Conservation (phyloP, 2,888 invertebrate species). For the Tinea semifulvella region DNA sequence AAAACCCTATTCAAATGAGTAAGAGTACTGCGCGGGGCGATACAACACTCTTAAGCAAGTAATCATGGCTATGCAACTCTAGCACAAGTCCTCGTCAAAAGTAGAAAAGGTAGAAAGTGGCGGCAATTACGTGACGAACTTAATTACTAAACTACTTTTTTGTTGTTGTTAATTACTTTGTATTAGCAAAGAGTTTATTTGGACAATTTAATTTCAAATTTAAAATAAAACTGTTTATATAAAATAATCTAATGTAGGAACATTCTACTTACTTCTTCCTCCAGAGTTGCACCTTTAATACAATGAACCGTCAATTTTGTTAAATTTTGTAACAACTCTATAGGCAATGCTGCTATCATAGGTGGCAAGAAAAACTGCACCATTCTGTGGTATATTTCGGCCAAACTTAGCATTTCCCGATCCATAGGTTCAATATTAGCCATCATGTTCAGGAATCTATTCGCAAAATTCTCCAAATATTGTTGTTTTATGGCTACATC, state of each 20-base stretch:
- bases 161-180: too few species aligned
- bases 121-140: too few species aligned
- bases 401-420: conserved; percentile 52
- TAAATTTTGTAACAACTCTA: conserved; percentile 49
- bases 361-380: conserved; percentile 52
- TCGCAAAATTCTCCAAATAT: conserved; percentile 55
- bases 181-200: too few species aligned
- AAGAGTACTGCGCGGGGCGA: too few species aligned
- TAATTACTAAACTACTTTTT: too few species aligned
- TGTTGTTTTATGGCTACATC: conserved; percentile 45
- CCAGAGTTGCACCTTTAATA: conserved; percentile 50
- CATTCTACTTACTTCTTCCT: conserved; percentile 42
- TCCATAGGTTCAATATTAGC: conserved; percentile 49
- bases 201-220: too few species aligned
- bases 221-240: too few species aligned
- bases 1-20: too few species aligned
- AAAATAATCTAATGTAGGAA: background rate
- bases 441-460: conserved; percentile 52
- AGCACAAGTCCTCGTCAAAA: too few species aligned
- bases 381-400: conserved; percentile 53
- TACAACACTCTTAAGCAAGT: too few species aligned
- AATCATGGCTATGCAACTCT: too few species aligned
- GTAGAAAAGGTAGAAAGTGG: too few species aligned
- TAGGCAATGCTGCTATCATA: conserved; percentile 48
- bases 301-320: conserved; percentile 52